phyloP scores from a whole-genome alignment of 1,140 invertebrate genomes.

The Choristoneura fumiferana region DNA sequence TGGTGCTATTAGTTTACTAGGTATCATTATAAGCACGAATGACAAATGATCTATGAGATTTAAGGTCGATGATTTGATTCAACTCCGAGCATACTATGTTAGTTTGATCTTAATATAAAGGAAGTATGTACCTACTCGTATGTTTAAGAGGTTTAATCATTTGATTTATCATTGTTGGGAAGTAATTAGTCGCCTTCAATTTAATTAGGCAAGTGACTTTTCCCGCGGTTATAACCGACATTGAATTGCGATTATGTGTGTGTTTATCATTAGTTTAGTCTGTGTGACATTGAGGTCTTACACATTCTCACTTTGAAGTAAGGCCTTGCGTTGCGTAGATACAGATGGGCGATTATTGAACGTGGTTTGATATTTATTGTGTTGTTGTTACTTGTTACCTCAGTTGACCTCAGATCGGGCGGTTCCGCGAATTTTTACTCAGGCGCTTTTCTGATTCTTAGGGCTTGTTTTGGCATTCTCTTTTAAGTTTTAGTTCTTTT shows the following conservation, averaged over 20 bases:
- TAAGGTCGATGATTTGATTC: neutral
- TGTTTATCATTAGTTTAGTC: conserved; percentile 4
- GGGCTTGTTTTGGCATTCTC: too few species aligned
- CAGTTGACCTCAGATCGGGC: neutral
- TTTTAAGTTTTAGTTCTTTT: too few species aligned
- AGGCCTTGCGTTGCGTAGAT: conserved; percentile 1
- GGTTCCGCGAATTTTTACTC: neutral
- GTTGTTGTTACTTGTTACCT: neutral
- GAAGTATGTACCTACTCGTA: too few species aligned
- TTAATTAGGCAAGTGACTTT: neutral
- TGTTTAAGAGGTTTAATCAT: too few species aligned
- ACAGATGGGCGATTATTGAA: conserved; percentile 7
- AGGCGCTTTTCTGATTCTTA: too few species aligned
- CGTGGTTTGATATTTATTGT: conserved; percentile 11
- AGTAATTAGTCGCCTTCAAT: conserved; percentile 13
- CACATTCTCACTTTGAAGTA: conserved; percentile 7
- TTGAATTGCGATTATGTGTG: neutral
- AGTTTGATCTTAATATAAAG: too few species aligned
- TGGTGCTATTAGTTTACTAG: neutral
- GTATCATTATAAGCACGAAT: conserved; percentile 14
- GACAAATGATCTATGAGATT: conserved; percentile 1
- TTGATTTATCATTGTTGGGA: too few species aligned
- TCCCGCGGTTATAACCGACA: conserved; percentile 5
- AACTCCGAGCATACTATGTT: neutral
- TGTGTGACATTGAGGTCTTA: neutral